Evolutionary conservation across 2,797 vertebrate species (phyloP).

Genomic region (Macropus fuliginosus): DNA sequence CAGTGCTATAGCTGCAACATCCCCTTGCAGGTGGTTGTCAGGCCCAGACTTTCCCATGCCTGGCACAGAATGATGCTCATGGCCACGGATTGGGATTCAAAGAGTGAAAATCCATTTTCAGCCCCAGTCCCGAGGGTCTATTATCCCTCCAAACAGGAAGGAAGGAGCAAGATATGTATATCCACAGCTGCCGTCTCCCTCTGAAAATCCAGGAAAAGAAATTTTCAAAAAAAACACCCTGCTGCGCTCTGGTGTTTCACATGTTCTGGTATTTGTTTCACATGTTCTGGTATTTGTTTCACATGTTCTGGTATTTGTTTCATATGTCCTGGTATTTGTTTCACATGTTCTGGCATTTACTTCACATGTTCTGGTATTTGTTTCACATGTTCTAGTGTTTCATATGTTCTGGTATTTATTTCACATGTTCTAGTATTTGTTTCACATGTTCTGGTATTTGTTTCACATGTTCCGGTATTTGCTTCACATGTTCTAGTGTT

Average conservation of each 20-base stretch:
- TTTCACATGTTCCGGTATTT: no score
- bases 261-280: neutral
- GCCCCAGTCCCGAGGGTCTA: neutral
- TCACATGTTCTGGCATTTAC: no score
- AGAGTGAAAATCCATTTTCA: conserved; percentile 62
- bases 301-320: no score
- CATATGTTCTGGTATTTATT: no score
- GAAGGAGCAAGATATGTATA: conserved; percentile 46
- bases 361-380: no score
- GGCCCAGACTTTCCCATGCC: neutral
- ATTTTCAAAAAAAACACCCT: neutral
- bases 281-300: no score
- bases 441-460: no score
- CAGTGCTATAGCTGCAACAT: neutral
- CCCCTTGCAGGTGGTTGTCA: neutral
- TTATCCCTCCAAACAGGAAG: conserved; percentile 33
- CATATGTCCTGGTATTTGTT: no score
- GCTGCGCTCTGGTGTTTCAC: conserved; percentile 34
- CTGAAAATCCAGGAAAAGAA: conserved; percentile 32
- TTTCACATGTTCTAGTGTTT: no score
- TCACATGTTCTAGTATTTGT: no score
- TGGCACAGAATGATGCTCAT: conserved; percentile 59
- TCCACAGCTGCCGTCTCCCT: conserved; percentile 18
- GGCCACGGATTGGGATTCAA: conserved; percentile 58
- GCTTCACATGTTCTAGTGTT: no score